These are phyloP conservation scores for Stenoptilia bipunctidactyla DNA, from an alignment of 2,888 invertebrate genomes.

Conservation along the genomic window DNA sequence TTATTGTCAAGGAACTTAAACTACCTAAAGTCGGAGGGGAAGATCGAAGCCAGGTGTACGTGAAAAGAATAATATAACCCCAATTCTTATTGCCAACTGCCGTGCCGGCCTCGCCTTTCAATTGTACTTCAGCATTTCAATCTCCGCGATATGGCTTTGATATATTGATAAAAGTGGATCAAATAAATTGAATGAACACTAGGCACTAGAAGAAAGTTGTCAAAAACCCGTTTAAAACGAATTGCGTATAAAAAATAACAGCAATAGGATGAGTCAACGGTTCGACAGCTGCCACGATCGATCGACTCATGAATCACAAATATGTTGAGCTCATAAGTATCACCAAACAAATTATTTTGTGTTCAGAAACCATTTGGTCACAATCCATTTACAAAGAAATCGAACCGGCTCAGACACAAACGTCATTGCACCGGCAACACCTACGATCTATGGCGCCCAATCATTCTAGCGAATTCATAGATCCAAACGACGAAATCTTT, in stretches of 20 bases:
- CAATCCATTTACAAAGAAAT: neutral
- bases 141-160: too few relatives aligned
- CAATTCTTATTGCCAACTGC: too few relatives aligned
- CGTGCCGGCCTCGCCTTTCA: neutral
- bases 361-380: neutral
- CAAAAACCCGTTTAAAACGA: slow-evolving; percentile 28
- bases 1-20: too few relatives aligned
- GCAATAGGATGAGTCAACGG: slow-evolving; percentile 59
- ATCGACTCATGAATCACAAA: slow-evolving; percentile 59
- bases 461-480: too few relatives aligned
- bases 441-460: slow-evolving; percentile 57
- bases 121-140: too few relatives aligned
- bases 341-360: slow-evolving; percentile 33
- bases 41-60: too few relatives aligned
- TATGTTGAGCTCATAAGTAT: slow-evolving; percentile 20
- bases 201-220: slow-evolving; percentile 20
- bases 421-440: slow-evolving; percentile 53
- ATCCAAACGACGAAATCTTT: too few relatives aligned
- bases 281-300: slow-evolving; percentile 60
- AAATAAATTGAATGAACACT: too few relatives aligned
- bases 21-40: too few relatives aligned
- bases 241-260: slow-evolving; percentile 51
- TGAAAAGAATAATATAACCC: neutral
- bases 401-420: slow-evolving; percentile 33
- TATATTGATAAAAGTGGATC: too few relatives aligned